These are phyloP conservation scores for Dromas ardeola DNA, from an alignment of 2,113 vertebrate species.

Conservation along the genomic window DNA sequence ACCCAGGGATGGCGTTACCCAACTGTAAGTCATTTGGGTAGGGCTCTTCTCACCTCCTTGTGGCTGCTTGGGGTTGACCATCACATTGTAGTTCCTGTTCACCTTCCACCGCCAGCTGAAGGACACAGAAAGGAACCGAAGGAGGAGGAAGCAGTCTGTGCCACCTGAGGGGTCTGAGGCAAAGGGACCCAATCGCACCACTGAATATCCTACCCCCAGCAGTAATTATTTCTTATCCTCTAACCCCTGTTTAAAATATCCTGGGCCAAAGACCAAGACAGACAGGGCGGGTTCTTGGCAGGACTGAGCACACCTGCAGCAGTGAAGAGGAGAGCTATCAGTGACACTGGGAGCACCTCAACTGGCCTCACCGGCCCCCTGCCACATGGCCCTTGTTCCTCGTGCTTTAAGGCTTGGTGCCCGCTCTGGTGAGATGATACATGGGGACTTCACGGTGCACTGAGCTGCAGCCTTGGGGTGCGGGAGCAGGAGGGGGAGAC, in stretches of 20 bases:
- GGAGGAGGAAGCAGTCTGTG: background rate
- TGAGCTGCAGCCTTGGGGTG: background rate
- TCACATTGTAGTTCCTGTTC: background rate
- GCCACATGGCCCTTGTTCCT: rapidly evolving
- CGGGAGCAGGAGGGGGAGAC: background rate
- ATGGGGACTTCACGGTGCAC: rapidly evolving
- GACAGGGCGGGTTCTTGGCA: background rate
- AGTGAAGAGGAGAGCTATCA: background rate
- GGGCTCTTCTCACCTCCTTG: background rate
- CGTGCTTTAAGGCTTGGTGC: background rate
- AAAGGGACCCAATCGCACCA: background rate
- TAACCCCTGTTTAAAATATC: background rate
- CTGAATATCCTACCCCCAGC: background rate
- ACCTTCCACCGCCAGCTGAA: background rate
- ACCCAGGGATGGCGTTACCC: background rate
- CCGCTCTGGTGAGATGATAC: background rate
- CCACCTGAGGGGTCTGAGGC: background rate
- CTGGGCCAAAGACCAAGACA: background rate
- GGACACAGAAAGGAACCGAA: background rate
- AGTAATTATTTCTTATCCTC: background rate
- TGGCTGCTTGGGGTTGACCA: background rate
- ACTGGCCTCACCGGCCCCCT: background rate
- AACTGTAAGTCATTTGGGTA: background rate
- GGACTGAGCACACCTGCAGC: background rate
- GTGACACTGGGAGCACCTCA: background rate